phyloP scores from a whole-genome alignment of 2,888 invertebrate genomes.

The Pasiphila rectangulata region DNA sequence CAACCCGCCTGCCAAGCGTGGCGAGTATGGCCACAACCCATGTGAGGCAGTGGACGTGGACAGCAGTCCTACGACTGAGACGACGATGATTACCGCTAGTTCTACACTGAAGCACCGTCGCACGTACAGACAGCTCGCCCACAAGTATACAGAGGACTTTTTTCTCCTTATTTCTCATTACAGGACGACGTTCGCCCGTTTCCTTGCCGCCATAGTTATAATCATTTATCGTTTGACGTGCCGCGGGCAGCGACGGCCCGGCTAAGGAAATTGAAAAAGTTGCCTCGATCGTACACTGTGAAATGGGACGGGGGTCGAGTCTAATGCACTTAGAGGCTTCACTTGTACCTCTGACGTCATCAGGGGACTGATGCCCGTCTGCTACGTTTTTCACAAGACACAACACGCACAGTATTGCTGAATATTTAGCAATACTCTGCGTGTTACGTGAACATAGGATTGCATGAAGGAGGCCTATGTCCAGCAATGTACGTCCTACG shows the following conservation, averaged over 20 bases:
- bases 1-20: too few species aligned
- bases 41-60: too few species aligned
- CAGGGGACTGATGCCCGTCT: neutral
- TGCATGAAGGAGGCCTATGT: too few species aligned
- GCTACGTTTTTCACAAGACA: too few species aligned
- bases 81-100: too few species aligned
- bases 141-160: slow-evolving; percentile 25
- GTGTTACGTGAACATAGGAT: too few species aligned
- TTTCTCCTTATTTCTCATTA: slow-evolving; percentile 68
- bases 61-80: too few species aligned
- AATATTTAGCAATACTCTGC: too few species aligned
- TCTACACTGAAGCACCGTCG: too few species aligned
- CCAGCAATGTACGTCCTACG: too few species aligned
- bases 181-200: slow-evolving; percentile 55
- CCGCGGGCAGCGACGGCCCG: slow-evolving; percentile 42
- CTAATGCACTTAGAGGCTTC: slow-evolving; percentile 25
- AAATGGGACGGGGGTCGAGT: slow-evolving; percentile 44
- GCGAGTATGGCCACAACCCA: too few species aligned
- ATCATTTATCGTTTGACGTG: slow-evolving; percentile 77
- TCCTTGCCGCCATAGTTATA: slow-evolving; percentile 72
- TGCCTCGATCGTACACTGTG: slow-evolving; percentile 54
- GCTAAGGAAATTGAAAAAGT: slow-evolving; percentile 71
- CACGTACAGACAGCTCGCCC: slow-evolving; percentile 2
- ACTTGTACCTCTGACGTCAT: neutral
- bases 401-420: too few species aligned